These are phyloP conservation scores for Cephus cinctus DNA, from an alignment of 1,140 invertebrate species.

Conservation along the genomic window DNA sequence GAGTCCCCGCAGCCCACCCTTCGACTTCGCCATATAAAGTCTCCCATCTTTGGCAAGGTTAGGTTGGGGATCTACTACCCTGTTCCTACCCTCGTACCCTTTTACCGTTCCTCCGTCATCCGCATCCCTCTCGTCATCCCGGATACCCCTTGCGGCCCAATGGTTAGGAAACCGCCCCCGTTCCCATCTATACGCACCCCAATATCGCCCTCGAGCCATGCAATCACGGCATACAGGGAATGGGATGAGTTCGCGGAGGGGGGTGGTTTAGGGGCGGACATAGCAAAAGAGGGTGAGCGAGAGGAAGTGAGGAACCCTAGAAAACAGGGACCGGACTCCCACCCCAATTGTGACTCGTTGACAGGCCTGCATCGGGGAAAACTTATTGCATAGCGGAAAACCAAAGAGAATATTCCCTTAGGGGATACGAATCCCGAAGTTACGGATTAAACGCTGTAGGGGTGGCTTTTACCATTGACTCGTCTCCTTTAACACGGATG, in stretches of 20 bases:
- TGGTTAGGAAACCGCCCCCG: conserved; percentile 6
- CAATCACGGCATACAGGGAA: conserved; percentile 52
- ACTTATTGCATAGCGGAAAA: conserved; percentile 50
- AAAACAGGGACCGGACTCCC: conserved; percentile 48
- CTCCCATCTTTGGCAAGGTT: conserved; percentile 6
- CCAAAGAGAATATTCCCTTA: conserved; percentile 41
- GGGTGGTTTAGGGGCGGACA: conserved; percentile 25
- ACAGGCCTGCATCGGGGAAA: conserved; percentile 44
- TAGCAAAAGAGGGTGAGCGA: no score
- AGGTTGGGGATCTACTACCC: conserved; percentile 21
- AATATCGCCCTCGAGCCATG: conserved; percentile 49
- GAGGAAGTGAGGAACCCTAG: conserved; percentile 51
- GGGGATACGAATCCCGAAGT: conserved; percentile 32
- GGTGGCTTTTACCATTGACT: conserved; percentile 10
- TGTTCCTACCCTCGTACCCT: conserved; percentile 15
- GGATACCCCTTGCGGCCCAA: background rate
- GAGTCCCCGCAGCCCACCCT: conserved; percentile 8
- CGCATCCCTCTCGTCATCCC: background rate
- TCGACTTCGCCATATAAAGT: no score
- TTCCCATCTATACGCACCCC: conserved; percentile 40
- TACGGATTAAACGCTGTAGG: conserved; percentile 39
- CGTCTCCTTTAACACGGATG: background rate
- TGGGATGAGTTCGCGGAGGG: conserved; percentile 44
- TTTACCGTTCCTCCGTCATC: conserved; percentile 7
- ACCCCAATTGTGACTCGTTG: conserved; percentile 47